These are phyloP conservation scores for Thryonomys swinderianus DNA, from an alignment of 2,113 vertebrate genomes.

Conservation along the genomic window DNA sequence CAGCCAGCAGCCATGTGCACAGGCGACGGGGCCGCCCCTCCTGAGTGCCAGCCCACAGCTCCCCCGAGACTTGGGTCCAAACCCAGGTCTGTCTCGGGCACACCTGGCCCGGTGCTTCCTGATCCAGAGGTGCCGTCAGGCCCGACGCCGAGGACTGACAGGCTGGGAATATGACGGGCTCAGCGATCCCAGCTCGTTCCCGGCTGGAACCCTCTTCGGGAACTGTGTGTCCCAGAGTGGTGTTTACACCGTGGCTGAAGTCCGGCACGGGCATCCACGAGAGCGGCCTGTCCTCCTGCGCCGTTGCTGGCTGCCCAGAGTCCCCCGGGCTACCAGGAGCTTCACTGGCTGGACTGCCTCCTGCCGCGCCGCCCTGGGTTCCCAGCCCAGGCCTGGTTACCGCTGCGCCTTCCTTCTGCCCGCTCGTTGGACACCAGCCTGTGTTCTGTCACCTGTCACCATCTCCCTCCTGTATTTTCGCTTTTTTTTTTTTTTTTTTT, in stretches of 20 bases:
- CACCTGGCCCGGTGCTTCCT: neutral
- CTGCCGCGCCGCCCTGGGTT: neutral
- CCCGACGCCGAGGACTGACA: neutral
- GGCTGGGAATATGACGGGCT: neutral
- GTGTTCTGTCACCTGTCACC: no score
- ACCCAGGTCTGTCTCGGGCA: neutral
- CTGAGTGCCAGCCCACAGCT: neutral
- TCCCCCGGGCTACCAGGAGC: neutral
- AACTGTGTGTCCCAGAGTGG: constrained; percentile 40
- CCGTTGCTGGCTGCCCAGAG: neutral
- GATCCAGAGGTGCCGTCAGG: constrained; percentile 10
- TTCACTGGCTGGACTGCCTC: neutral
- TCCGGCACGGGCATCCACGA: neutral
- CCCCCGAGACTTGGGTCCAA: neutral
- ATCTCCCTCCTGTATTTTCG: neutral
- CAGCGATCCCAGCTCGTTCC: neutral
- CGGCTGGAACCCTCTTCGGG: constrained; percentile 30
- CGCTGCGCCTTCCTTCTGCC: neutral
- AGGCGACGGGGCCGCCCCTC: neutral
- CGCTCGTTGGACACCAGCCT: neutral
- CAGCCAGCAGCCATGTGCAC: constrained; percentile 17
- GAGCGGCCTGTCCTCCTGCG: neutral
- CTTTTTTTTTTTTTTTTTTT: neutral
- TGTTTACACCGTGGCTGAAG: neutral
- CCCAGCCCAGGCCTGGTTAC: neutral